These are phyloP conservation scores for Aegotheles bennettii DNA, from an alignment of 2,113 vertebrate genomes.

Conservation along the genomic window DNA sequence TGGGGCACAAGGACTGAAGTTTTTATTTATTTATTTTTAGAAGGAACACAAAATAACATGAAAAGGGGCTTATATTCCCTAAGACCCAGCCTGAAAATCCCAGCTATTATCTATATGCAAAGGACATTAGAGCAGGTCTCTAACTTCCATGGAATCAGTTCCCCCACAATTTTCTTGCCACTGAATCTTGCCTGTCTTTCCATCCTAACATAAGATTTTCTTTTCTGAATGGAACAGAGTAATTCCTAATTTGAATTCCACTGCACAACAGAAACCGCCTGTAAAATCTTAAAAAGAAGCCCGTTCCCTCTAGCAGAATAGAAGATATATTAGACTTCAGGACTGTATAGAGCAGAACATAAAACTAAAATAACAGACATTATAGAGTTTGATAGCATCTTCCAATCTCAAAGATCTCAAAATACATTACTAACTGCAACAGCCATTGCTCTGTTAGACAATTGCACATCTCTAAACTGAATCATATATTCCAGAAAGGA, in stretches of 20 bases:
- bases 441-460: slow-evolving; percentile 11
- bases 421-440: slow-evolving; percentile 24
- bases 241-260: slow-evolving; percentile 60
- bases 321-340: slow-evolving; percentile 46
- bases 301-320: slow-evolving; percentile 39
- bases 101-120: not conserved
- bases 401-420: slow-evolving; percentile 32
- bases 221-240: not conserved
- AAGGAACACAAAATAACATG: not conserved
- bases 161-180: not conserved
- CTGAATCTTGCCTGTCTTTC: not conserved
- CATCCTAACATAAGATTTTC: not conserved
- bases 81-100: not conserved
- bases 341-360: slow-evolving; percentile 46
- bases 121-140: not conserved
- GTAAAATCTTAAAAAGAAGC: slow-evolving; percentile 41
- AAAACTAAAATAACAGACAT: slow-evolving; percentile 63
- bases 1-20: not conserved
- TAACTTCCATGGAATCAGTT: not conserved
- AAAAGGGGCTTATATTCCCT: not conserved
- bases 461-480: slow-evolving; percentile 4
- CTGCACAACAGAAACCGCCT: slow-evolving; percentile 44
- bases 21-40: not conserved
- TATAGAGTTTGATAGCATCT: slow-evolving; percentile 49
- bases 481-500: not conserved